Base-by-base conservation (phyloP, 2,797 vertebrate species). In the Mycteria americana region DNA sequence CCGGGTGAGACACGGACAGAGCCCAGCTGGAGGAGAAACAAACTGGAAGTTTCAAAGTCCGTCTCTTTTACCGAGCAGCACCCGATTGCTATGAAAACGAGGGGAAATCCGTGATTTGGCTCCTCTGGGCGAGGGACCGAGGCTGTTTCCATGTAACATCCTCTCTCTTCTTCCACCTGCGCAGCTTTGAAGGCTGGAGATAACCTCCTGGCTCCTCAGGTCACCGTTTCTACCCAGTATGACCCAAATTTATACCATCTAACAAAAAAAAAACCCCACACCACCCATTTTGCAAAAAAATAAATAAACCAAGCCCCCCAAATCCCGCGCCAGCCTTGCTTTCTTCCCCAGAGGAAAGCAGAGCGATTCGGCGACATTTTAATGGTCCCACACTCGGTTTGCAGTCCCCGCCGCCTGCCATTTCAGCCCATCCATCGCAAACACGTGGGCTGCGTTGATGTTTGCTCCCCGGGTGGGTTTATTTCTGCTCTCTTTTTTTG, bases 251-350 rank as follows among this genome's bases (percentile, higher is more conserved):
- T 33, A 46, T 74, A 25, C 28, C 35, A 17, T 43, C 30, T 45
- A 31, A 37, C 27, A 2, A 1, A 31, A 76, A 54, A 50, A 50
- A 6, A 0, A 50, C 24, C 13, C 9, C 23, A 22, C 19, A 51
- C 3, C 7, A 13, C 48, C 16, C 14, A 7, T 1, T 7, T 72
- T n/a, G 22, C 11, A n/a, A 59, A 56, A 56, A 75, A 35, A 14
- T 4, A 13, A 53, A 54, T 11, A 41, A 53, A 25, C 10, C 18
- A 23, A 72, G 7, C 7, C 12, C 48, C 23, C 9, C 3, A 22
- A 43, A 69, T 45, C 46, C 24, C 13, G 3, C 6, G 3, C 4
- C 1, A 0, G 31, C 35, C 21, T 13, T 1, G 0, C 81, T 54
- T 56, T 37, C 24, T 46, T 72, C 50, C 56, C n/a, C 30, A 11